A percentile compares a stretch with the other conserved stretches of the same genome.
Conservation (phyloP, 2,888 invertebrate genomes). For the Tetheella fluctuosa region DNA sequence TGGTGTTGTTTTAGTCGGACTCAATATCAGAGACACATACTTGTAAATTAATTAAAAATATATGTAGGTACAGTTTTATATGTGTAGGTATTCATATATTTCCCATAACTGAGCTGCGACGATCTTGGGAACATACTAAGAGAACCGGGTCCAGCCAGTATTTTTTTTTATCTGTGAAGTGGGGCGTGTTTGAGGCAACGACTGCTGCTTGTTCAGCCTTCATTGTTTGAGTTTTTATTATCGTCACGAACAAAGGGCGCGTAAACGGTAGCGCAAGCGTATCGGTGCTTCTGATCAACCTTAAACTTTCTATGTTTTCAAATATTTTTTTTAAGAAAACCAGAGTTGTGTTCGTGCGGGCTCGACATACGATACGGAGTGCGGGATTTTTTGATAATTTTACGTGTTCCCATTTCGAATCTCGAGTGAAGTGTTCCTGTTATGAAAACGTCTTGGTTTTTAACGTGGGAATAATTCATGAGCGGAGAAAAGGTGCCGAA, state of each 20-base stretch:
- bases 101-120: background rate
- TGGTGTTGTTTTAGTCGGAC: too few relatives aligned
- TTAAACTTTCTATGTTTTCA: slow-evolving; percentile 65
- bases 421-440: slow-evolving; percentile 63
- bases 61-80: too few relatives aligned
- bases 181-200: slow-evolving; percentile 67
- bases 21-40: too few relatives aligned
- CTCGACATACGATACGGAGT: slow-evolving; percentile 67
- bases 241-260: slow-evolving; percentile 74
- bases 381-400: slow-evolving; percentile 52
- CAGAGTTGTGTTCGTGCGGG: slow-evolving; percentile 62
- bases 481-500: slow-evolving; percentile 15
- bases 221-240: slow-evolving; percentile 81
- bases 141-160: slow-evolving; percentile 53
- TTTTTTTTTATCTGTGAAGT: slow-evolving; percentile 68
- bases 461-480: slow-evolving; percentile 27
- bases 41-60: too few relatives aligned
- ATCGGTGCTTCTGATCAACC: slow-evolving; percentile 81
- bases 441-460: slow-evolving; percentile 24
- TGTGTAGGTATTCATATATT: background rate
- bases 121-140: slow-evolving; percentile 61
- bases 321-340: slow-evolving; percentile 58
- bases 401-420: slow-evolving; percentile 48
- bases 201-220: slow-evolving; percentile 61
- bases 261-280: slow-evolving; percentile 79